Evolutionary conservation across 30 jellyfish, hydroid and myxozoan species (phyloP).

Genomic region (Hydractinia symbiolongicarpus): DNA sequence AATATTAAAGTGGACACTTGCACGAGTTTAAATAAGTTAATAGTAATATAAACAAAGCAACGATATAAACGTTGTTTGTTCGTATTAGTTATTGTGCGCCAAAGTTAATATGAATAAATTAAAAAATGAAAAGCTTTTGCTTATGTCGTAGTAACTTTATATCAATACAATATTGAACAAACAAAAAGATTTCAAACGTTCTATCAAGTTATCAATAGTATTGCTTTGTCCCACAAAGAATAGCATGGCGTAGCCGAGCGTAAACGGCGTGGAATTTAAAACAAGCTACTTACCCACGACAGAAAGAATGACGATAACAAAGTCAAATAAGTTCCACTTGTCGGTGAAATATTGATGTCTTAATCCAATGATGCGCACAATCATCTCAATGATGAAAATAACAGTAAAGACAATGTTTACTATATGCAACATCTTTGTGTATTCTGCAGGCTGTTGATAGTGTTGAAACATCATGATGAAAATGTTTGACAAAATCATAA

Average conservation of each 20-base stretch:
- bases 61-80: too few species aligned
- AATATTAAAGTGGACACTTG: too few species aligned
- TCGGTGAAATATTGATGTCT: constrained; percentile 62
- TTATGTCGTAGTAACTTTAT: too few species aligned
- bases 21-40: too few species aligned
- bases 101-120: too few species aligned
- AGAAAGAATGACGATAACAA: constrained; percentile 52
- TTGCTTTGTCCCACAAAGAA: not conserved
- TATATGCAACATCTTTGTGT: constrained; percentile 40
- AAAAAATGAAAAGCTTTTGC: too few species aligned
- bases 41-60: too few species aligned
- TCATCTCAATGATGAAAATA: constrained; percentile 58
- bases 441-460: constrained; percentile 46
- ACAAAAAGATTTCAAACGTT: too few species aligned
- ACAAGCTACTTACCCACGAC: constrained; percentile 55
- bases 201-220: too few species aligned
- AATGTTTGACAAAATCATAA: constrained; percentile 58
- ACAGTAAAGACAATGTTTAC: constrained; percentile 65
- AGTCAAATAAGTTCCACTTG: constrained; percentile 82
- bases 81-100: too few species aligned
- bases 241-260: not conserved
- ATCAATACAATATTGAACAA: too few species aligned
- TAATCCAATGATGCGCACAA: constrained; percentile 58
- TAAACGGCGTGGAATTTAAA: not conserved
- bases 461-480: constrained; percentile 78